Percentiles rank a stretch among this genome's conserved stretches.
These are phyloP conservation scores for Penelope pileata DNA, from an alignment of 2,113 vertebrate genomes.

Conservation along the genomic window DNA sequence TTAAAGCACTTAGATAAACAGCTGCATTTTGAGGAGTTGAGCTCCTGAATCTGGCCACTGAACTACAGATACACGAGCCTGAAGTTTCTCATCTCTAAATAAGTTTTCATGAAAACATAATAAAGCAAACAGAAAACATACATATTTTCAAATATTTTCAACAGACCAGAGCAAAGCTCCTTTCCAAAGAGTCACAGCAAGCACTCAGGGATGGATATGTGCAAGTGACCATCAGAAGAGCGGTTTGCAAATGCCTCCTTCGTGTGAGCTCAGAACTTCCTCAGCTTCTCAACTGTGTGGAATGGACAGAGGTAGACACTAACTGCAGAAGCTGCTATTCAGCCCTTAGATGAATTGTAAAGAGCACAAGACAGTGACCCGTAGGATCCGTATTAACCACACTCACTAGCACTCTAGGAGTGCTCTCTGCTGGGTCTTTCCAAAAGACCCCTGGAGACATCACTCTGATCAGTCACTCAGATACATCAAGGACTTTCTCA, in stretches of 20 bases:
- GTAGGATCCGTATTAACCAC: neutral
- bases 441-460: neutral
- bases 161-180: neutral
- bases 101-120: neutral
- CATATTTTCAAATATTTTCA: neutral
- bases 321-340: neutral
- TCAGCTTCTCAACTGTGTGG: neutral
- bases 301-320: neutral
- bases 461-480: neutral
- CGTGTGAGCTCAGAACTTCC: rapidly evolving
- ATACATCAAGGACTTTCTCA: neutral
- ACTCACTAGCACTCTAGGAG: neutral
- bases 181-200: neutral
- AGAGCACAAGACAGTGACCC: rapidly evolving
- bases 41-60: neutral
- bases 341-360: neutral
- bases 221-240: neutral
- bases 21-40: neutral
- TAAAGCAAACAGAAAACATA: neutral
- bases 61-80: neutral
- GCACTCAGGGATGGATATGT: neutral
- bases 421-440: neutral
- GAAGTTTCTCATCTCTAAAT: neutral
- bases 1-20: neutral
- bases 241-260: rapidly evolving